Conservation (phyloP, 2,888 invertebrate species). For the Stenolophus ochropezus region DNA sequence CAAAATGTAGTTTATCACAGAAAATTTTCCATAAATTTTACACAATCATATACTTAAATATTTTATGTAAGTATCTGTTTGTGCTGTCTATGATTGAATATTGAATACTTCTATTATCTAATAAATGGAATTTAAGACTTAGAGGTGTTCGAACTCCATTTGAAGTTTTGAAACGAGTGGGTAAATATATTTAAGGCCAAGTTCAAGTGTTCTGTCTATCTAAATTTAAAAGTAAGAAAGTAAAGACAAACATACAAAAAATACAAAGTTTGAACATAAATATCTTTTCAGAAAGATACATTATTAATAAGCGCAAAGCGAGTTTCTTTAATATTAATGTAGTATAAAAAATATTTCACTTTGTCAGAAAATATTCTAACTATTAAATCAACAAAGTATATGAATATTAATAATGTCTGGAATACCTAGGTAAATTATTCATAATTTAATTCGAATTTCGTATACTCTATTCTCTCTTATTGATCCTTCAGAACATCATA, state of each 20-base stretch:
- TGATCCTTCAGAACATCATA: too few species aligned
- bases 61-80: background rate
- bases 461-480: too few species aligned
- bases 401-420: background rate
- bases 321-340: background rate
- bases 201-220: background rate
- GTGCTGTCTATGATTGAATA: too few species aligned
- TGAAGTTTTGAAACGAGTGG: background rate
- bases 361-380: background rate
- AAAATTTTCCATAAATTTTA: background rate
- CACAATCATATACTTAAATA: background rate
- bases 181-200: background rate
- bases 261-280: background rate
- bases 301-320: background rate
- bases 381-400: background rate
- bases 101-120: too few species aligned
- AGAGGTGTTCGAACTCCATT: too few species aligned
- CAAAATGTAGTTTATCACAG: background rate
- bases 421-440: too few species aligned
- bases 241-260: background rate
- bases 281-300: background rate
- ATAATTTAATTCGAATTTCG: too few species aligned
- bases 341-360: background rate
- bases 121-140: too few species aligned
- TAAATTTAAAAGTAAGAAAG: background rate